Percentiles rank a stretch among this genome's conserved stretches.
Conservation (phyloP, 1,140 invertebrate species). For the Schlechtendalia chinensis region DNA sequence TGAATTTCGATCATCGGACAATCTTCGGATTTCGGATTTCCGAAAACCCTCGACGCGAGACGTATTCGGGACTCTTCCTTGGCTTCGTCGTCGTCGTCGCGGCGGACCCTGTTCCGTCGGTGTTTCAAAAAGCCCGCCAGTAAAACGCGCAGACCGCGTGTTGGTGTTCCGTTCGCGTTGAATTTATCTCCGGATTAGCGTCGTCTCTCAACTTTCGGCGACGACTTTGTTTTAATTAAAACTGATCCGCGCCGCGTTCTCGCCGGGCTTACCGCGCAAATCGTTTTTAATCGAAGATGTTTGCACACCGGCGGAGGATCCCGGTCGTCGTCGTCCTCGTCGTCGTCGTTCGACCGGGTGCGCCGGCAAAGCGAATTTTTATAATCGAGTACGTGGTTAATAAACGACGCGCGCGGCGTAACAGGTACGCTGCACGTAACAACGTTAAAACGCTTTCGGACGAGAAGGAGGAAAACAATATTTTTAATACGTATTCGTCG, state of each 20-base stretch:
- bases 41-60: too few species aligned
- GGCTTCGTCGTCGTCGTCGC: too few species aligned
- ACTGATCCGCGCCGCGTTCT: conserved; percentile 21
- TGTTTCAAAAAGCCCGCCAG: conserved; percentile 13
- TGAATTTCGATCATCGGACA: too few species aligned
- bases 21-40: too few species aligned
- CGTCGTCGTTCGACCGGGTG: neutral
- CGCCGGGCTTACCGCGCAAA: conserved; percentile 22
- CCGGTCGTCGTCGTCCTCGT: neutral
- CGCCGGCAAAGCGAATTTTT: neutral
- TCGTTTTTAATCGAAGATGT: conserved; percentile 42
- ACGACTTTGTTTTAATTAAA: conserved; percentile 48
- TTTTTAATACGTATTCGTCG: too few species aligned
- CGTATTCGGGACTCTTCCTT: too few species aligned
- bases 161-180: neutral
- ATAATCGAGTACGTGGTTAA: conserved; percentile 30
- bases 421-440: too few species aligned
- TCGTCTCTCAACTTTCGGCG: conserved; percentile 17
- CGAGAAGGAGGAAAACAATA: too few species aligned
- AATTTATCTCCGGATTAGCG: conserved; percentile 8
- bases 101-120: too few species aligned
- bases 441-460: too few species aligned
- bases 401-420: neutral
- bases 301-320: neutral
- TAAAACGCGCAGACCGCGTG: neutral